Conservation (phyloP, 1,140 invertebrate genomes). For the Nomia melanderi region DNA sequence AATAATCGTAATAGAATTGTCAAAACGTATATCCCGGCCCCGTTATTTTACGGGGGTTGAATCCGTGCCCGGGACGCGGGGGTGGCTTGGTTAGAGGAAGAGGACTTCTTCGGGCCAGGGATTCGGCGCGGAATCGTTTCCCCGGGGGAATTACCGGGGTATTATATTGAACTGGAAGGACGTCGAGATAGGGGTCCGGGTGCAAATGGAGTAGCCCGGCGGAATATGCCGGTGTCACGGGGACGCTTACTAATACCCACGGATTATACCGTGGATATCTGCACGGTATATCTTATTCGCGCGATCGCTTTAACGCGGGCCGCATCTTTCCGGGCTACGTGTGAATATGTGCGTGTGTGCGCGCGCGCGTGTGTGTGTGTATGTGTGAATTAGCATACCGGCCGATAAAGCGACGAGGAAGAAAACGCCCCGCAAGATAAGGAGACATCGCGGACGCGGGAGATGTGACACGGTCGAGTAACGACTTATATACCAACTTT, state of each 20-base stretch:
- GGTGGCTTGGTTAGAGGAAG: conserved; percentile 33
- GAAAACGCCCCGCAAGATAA: too few relatives aligned
- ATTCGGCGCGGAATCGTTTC: conserved; percentile 78
- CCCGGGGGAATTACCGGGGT: conserved; percentile 74
- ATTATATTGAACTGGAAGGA: conserved; percentile 78
- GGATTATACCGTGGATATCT: conserved; percentile 66
- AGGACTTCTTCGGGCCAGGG: conserved; percentile 72
- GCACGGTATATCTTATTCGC: conserved; percentile 65
- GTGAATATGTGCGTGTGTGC: too few relatives aligned
- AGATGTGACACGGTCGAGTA: conserved; percentile 5
- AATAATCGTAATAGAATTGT: conserved; percentile 81
- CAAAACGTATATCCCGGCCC: conserved; percentile 78
- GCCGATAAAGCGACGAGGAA: conserved; percentile 44
- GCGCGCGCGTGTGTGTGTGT: too few relatives aligned
- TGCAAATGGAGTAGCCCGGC: conserved; percentile 64
- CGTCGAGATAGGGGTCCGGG: conserved; percentile 63
- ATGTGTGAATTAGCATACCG: conserved; percentile 55
- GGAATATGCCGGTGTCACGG: conserved; percentile 67
- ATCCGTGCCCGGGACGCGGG: conserved; percentile 48
- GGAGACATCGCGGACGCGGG: too few relatives aligned
- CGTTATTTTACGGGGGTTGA: conserved; percentile 78
- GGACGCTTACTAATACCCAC: conserved; percentile 68
- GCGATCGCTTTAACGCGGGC: conserved; percentile 57
- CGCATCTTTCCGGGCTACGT: conserved; percentile 60
- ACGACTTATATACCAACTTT: neutral